Conservation (phyloP, 1,140 invertebrate genomes). For the Anagrus nilaparvatae region DNA sequence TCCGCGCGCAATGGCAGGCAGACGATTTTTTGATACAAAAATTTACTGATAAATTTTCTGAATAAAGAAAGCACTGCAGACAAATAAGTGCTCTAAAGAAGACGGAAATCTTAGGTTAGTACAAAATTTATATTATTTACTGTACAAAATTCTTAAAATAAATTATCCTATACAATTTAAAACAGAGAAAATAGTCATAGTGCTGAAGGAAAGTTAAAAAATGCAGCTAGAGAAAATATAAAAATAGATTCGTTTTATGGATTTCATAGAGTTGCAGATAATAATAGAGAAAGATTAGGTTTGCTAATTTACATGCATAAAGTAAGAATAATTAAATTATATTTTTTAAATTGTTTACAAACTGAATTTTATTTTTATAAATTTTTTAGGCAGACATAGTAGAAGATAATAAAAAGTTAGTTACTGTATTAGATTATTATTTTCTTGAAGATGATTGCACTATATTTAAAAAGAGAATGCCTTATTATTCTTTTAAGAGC, state of each 20-base stretch:
- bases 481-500: conserved; percentile 84
- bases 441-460: conserved; percentile 93
- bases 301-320: conserved; percentile 97
- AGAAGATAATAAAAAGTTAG: conserved; percentile 84
- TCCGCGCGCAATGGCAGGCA: too few relatives aligned
- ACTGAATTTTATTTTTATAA: not conserved
- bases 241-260: conserved; percentile 87
- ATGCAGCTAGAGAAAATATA: conserved; percentile 66
- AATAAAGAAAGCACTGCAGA: too few relatives aligned
- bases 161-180: conserved; percentile 12
- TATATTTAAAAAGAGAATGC: conserved; percentile 86
- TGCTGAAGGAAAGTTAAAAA: conserved; percentile 57
- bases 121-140: not conserved
- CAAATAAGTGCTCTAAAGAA: conserved; percentile 15
- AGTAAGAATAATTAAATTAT: conserved; percentile 51
- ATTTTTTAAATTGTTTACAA: too few relatives aligned
- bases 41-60: too few relatives aligned
- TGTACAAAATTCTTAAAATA: conserved; percentile 6
- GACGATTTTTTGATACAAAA: too few relatives aligned
- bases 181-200: conserved; percentile 63
- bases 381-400: conserved; percentile 79
- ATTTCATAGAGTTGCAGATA: conserved; percentile 77
- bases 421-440: conserved; percentile 92
- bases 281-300: conserved; percentile 74
- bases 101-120: conserved; percentile 24